phyloP scores from a whole-genome alignment of 2,797 vertebrate genomes.

The Periparus ater region DNA sequence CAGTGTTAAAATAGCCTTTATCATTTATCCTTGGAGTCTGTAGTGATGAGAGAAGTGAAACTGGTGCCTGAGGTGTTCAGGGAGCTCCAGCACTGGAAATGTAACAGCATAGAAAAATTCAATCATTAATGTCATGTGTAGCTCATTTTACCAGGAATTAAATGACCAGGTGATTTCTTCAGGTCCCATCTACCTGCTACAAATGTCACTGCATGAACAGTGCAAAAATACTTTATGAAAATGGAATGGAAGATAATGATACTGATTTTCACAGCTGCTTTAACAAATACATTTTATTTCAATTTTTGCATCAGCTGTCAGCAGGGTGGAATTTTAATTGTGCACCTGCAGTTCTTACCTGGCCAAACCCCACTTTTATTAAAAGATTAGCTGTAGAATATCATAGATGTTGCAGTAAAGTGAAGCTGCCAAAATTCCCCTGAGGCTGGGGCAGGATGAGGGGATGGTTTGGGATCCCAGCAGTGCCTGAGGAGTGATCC shows the following conservation, averaged over 20 bases:
- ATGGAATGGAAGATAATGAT: fast-evolving
- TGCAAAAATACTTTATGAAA: background rate
- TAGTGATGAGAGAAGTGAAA: background rate
- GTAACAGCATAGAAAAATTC: background rate
- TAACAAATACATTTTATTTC: background rate
- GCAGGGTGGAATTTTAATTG: background rate
- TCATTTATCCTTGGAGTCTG: background rate
- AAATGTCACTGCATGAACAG: background rate
- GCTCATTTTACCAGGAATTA: background rate
- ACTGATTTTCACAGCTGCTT: background rate
- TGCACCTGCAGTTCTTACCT: background rate
- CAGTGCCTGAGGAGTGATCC: background rate
- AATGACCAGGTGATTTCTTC: background rate
- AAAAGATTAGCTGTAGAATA: background rate
- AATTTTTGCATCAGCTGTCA: background rate
- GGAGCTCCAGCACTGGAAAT: background rate
- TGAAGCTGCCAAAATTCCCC: background rate
- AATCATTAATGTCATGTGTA: background rate
- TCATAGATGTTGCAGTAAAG: fast-evolving
- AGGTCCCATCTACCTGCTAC: background rate
- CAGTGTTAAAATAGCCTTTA: background rate
- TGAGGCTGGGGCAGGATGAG: background rate
- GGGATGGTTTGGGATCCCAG: background rate
- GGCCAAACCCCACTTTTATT: background rate
- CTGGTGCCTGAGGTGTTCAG: background rate